Evolutionary conservation across 2,888 invertebrate species (phyloP), one percentile per base, ranked within the genome.

Genomic region (Sinotaia quadrata): DNA sequence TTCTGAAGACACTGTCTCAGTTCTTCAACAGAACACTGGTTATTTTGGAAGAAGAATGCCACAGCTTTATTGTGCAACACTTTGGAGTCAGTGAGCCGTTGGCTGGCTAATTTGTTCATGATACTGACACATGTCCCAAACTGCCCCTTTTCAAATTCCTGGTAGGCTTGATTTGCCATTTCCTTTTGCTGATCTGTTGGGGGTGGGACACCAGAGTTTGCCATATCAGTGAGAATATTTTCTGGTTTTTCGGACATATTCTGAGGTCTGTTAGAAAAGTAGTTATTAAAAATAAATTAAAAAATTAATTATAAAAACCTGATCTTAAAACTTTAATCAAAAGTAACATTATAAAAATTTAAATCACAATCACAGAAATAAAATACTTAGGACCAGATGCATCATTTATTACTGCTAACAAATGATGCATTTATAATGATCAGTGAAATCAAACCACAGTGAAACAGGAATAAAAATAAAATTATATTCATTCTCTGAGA

Each of bases 51-150:
- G 87, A 94, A 95, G 83, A 95, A 94, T 0, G 92, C 92, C 0
- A 97, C 92, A 33, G 93, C 93, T 88, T 93, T 94, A 85, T 97
- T 97, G 82, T 95, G 95, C 54, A 91, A 90, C 2, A 95, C 92
- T 84, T 94, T 92, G 72, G 93, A 91, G 87, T 94, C 94, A n/a
- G 61, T 67, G 1, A 72, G 68, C 52, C 84, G 63, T 57, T 75
- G 75, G 8, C 75, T 76, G 83, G 93, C 92, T 72, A 95, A 86
- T 84, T 93, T 93, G 72, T 90, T 91, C 76, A 95, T 89, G 4
- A 91, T 82, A 76, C 91, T 90, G 15, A 93, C 85, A 65, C 93
- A 92, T 12, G 89, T 87, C 21, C 89, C 81, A 82, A 91, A 94
- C 74, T 93, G 92, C 75, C 91, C 91, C 80, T 91, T 91, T 49